A percentile compares a stretch with the other conserved stretches of the same genome.
phyloP scores from a whole-genome alignment of 2,797 vertebrate genomes.

The Caiman crocodilus region DNA sequence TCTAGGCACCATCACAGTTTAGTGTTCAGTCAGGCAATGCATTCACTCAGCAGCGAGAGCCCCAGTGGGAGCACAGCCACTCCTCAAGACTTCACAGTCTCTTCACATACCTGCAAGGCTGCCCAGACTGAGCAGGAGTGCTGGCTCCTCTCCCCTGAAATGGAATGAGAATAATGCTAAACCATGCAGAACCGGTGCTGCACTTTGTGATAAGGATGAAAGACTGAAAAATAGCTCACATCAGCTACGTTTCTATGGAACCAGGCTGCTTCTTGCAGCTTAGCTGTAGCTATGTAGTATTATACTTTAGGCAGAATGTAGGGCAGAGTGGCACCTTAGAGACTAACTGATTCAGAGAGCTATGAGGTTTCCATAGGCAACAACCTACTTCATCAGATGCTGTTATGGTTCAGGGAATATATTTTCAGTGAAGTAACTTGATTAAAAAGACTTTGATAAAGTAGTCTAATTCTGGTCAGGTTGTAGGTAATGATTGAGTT shows the following conservation, averaged over 20 bases:
- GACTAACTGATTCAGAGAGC: no score
- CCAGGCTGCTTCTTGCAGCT: neutral
- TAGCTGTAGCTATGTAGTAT: neutral
- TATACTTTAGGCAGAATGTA: neutral
- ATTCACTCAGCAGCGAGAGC: neutral
- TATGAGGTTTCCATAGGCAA: no score
- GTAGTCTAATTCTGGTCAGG: no score
- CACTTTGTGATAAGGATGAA: neutral
- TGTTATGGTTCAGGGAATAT: no score
- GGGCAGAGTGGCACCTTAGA: neutral
- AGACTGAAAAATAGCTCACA: slow-evolving; percentile 11
- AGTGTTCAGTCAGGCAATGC: no score
- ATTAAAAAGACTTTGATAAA: no score
- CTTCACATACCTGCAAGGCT: neutral
- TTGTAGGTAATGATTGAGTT: no score
- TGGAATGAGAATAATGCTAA: neutral
- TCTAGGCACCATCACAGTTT: no score
- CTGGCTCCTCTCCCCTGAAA: neutral
- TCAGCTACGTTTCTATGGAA: neutral
- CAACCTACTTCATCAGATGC: no score
- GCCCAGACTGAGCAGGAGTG: neutral
- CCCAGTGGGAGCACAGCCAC: neutral
- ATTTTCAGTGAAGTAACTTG: no score
- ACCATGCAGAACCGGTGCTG: neutral
- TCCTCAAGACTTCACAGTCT: neutral